Evolutionary conservation across 2,888 invertebrate species (phyloP), one percentile per base, ranked within the genome.

Genomic region (Trissolcus brochymenae): DNA sequence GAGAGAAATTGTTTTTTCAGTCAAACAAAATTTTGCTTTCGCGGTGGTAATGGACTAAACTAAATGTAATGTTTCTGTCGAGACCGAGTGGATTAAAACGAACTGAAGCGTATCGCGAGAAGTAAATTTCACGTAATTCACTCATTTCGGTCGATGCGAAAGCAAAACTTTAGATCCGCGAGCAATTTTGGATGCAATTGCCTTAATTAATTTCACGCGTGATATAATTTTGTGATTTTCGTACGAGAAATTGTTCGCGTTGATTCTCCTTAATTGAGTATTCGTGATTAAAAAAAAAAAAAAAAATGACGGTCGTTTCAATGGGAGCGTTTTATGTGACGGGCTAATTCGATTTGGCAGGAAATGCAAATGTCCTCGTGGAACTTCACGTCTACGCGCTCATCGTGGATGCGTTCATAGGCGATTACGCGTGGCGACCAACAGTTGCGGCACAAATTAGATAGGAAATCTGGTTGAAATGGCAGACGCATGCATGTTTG

Each of bases 391-490:
- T 35, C 62, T 54, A 61, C 41, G 67, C 74, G 72, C 67, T 73
- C 74, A 71, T 76, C 74, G 76, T 61, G 65, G 68, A 77, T 76
- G 65, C 76, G 75, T 75, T 75, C 66, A 68, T 62, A 77, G 64
- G 66, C 75, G 79, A 79, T 79, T 79, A 75, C 72, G 75, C 75
- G 75, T 75, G 75, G 75, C 72, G 72, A 68, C 75, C 66, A 77
- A 77, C 75, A 79, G 75, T 79, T 77, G 71, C 43, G 65, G 79
- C 67, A 60, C 74, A 76, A 79, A 79, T 79, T 74, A 76, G 76
- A 74, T 79, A 67, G 71, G 76, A 79, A 79, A 79, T 76, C 74
- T 71, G 74, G 74, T 61, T 71, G 64, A 53, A 55, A 73, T 76
- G 67, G 79, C 74, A 76, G 72, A 74, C 75, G 67, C 75, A 68